Evolutionary conservation across 2,888 invertebrate genomes (phyloP), one percentile per base, ranked within the genome.

Genomic region (Nephrotoma flavescens): DNA sequence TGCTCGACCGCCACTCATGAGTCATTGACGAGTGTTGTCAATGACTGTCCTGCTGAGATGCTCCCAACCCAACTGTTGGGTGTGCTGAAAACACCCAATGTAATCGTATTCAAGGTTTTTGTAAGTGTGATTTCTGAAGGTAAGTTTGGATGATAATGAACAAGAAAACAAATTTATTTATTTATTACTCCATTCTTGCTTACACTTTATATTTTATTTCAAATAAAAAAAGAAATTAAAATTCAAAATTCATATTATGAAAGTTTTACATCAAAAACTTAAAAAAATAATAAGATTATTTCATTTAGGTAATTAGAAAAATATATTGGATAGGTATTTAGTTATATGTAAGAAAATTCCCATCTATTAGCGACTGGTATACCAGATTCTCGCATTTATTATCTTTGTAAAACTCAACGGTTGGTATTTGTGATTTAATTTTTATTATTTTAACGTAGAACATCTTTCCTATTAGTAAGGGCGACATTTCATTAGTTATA

Each of bases 401-500:
- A 11, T 85, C 44, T 2, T 31, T 44, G 87, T 89, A 89, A 86
- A 93, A 88, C 86, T 92, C 92, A 1, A 93, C 92, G 83, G 88
- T 88, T 5, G 91, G 91, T 4, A 90, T 57, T 0, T 88, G 86
- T 19, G 89, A 89, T 0, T 89, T 88, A 42, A 88, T 88, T 31
- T 88, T 87, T 0, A 92, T 88, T 41, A 93, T 89, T 88, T 91
- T 91, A 0, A 90, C 91, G 41, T 89, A 88, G 86, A 92, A 92
- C 12, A 92, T 91, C 2, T 91, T 91, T 86, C 91, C 90, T 57
- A 91, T 90, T 19, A 92, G 87, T 87, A 92, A 91, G 15, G 90
- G 89, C 12, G 90, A 88, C 11, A 89, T 87, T 86, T 90, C 91
- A 88, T 90, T 89, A 87, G 92, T 89, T 6, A 91, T 89, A 12